phyloP scores from a whole-genome alignment of 2,113 vertebrate genomes.

The Phaethornis superciliosus region DNA sequence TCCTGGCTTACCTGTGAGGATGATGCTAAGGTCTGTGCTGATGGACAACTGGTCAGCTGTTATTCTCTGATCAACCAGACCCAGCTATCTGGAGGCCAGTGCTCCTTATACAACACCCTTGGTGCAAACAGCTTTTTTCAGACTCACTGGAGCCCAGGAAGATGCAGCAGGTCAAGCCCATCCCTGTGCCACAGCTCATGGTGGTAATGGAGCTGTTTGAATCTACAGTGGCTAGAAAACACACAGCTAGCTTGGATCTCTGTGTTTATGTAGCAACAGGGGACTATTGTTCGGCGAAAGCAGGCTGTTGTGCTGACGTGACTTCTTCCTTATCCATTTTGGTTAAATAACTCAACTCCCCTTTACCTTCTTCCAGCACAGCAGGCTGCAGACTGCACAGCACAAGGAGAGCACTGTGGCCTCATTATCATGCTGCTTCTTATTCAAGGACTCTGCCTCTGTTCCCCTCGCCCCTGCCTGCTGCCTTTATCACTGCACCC shows the following conservation, averaged over 20 bases:
- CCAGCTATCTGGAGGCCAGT: neutral
- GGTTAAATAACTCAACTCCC: constrained; percentile 77
- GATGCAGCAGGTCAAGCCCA: constrained; percentile 27
- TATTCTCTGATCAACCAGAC: neutral
- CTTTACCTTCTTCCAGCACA: constrained; percentile 74
- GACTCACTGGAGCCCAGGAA: neutral
- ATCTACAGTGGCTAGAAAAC: constrained; percentile 68
- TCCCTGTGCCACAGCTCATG: neutral
- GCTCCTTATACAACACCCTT: neutral
- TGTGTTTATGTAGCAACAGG: constrained; percentile 73
- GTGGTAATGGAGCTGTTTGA: constrained; percentile 33
- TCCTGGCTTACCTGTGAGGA: neutral
- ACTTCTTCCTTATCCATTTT: constrained; percentile 76
- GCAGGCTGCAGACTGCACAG: constrained; percentile 64
- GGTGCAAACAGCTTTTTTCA: neutral
- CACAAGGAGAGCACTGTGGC: constrained; percentile 54
- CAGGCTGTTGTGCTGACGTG: constrained; percentile 68
- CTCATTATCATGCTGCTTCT: constrained; percentile 68
- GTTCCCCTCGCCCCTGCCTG: neutral
- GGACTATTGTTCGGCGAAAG: constrained; percentile 70
- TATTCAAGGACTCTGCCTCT: constrained; percentile 54
- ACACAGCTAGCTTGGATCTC: constrained; percentile 58
- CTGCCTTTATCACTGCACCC: constrained; percentile 43
- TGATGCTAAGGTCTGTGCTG: neutral
- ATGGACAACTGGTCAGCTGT: neutral